A percentile compares a stretch with the other conserved stretches of the same genome.
These are phyloP conservation scores for Oscheius onirici DNA, from an alignment of 2,888 invertebrate genomes.

Conservation along the genomic window DNA sequence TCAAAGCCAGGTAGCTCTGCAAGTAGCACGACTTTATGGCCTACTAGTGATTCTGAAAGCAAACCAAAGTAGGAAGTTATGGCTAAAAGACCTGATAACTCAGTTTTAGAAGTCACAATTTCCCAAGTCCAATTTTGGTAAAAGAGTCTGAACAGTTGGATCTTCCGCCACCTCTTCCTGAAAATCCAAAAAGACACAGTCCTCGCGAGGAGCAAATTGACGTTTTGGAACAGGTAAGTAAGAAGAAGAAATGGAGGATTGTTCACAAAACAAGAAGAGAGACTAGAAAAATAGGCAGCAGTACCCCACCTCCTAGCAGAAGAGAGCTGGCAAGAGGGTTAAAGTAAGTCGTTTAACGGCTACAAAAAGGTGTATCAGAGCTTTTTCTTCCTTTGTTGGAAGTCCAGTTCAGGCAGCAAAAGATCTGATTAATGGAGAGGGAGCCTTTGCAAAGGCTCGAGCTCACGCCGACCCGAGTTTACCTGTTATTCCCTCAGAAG, in stretches of 20 bases:
- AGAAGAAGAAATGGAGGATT: too few species aligned
- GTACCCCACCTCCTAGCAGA: background rate
- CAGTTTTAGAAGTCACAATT: too few species aligned
- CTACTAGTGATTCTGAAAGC: too few species aligned
- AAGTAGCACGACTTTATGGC: too few species aligned
- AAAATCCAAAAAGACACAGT: background rate
- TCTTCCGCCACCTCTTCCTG: background rate
- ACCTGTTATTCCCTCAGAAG: conserved; percentile 50
- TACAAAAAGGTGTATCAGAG: background rate
- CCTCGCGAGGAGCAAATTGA: background rate
- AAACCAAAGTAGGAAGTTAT: too few species aligned
- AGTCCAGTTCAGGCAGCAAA: background rate
- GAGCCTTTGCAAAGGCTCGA: background rate
- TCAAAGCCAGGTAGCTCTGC: too few species aligned
- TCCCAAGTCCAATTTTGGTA: too few species aligned
- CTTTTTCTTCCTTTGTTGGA: background rate
- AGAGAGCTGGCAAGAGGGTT: background rate
- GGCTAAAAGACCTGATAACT: too few species aligned
- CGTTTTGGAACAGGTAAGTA: too few species aligned
- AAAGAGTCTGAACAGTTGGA: background rate
- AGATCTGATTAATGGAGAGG: background rate
- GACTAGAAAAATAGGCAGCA: background rate
- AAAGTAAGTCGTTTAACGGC: too few species aligned
- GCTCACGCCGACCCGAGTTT: conserved; percentile 26
- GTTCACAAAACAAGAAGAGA: background rate